These are phyloP conservation scores for Sinella curviseta DNA, from an alignment of 1,140 invertebrate genomes.

Conservation along the genomic window DNA sequence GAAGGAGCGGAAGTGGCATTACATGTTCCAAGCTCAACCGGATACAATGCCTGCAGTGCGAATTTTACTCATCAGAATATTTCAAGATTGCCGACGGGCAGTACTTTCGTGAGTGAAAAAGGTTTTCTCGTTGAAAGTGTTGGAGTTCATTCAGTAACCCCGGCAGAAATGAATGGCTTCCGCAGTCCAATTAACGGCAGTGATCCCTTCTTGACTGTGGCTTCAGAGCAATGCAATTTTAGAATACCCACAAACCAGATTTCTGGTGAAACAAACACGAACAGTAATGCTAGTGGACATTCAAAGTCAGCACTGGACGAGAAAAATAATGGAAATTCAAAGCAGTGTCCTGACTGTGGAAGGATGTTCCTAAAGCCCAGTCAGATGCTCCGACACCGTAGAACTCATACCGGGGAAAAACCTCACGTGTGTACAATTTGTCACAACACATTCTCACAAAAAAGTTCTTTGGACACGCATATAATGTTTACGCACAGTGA, in stretches of 20 bases:
- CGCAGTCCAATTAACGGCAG: background rate
- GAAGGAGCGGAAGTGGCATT: background rate
- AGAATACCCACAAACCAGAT: no score
- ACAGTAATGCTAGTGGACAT: no score
- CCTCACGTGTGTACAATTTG: conserved; percentile 61
- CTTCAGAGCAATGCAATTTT: background rate
- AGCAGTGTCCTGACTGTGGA: conserved; percentile 64
- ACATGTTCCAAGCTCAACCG: background rate
- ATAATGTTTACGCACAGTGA: conserved; percentile 3
- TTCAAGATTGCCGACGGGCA: background rate
- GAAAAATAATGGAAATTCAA: conserved; percentile 28
- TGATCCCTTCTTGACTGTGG: background rate
- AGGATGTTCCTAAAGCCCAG: conserved; percentile 70
- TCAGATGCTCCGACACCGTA: conserved; percentile 66
- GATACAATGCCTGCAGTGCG: background rate
- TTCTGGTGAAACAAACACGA: no score
- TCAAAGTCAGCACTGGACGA: background rate
- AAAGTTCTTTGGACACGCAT: conserved; percentile 24
- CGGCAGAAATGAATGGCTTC: background rate
- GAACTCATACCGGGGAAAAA: conserved; percentile 64
- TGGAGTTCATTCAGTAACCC: no score
- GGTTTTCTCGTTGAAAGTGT: no score
- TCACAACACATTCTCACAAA: conserved; percentile 19
- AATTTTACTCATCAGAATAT: background rate
- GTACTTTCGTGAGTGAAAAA: no score